Percentiles rank a stretch among this genome's conserved stretches.
Evolutionary conservation across 2,113 vertebrate genomes (phyloP).

Genomic region (Phoenicopterus ruber): DNA sequence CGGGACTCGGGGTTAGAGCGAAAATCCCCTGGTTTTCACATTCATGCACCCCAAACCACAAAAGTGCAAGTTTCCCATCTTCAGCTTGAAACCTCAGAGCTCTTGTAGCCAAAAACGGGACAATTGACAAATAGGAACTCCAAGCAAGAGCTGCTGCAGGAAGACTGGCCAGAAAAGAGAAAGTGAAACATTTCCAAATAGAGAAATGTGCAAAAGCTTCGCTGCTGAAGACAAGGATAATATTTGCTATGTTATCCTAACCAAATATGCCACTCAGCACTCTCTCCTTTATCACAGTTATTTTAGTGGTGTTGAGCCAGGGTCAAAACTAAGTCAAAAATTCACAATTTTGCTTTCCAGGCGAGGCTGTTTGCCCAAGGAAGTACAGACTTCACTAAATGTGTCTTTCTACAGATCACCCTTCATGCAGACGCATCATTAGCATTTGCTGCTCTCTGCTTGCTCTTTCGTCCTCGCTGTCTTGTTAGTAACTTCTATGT

Average conservation of each 20-base stretch:
- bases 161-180: background rate
- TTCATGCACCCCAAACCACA: conserved; percentile 26
- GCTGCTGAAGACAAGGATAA: background rate
- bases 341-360: background rate
- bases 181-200: background rate
- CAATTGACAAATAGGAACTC: background rate
- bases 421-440: background rate
- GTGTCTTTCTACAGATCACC: background rate
- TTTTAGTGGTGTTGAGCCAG: background rate
- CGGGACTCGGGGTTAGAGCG: background rate
- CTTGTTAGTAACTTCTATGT: background rate
- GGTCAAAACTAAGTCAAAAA: background rate
- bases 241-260: background rate
- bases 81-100: conserved; percentile 21
- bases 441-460: background rate
- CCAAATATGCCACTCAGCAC: background rate
- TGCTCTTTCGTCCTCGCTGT: background rate
- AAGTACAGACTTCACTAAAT: background rate
- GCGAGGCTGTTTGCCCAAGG: background rate
- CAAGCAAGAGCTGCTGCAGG: background rate
- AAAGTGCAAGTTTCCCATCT: conserved; percentile 7
- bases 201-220: background rate
- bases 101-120: background rate
- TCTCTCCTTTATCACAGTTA: background rate
- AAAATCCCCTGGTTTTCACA: conserved; percentile 51